Evolutionary conservation across 1,140 invertebrate genomes (phyloP), one percentile per base, ranked within the genome.

Genomic region (Nixonia krombeini): DNA sequence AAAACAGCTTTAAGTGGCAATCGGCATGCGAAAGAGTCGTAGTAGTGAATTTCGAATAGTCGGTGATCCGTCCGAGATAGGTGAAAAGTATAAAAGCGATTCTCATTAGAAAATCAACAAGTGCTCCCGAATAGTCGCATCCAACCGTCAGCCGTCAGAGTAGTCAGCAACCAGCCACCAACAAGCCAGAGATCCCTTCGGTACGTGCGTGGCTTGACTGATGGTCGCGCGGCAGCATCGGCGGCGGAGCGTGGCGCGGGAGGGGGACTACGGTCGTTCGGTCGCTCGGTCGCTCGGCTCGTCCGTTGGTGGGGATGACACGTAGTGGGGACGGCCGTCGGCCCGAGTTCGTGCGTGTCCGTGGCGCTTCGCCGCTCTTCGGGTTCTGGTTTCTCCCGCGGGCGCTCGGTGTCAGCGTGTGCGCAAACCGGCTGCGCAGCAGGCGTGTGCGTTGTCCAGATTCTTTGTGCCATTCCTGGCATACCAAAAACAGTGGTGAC

Each of bases 391-490:
- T 86, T 87, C 84, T 87, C 88, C 89, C 88, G 88, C 87, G 86
- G 83, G 86, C 87, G 86, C 86, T 87, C 87, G 87, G 88, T 80
- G 87, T 88, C 87, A 88, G 88, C 88, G 90, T 88, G 87, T 93
- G 92, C 92, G 92, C 91, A 89, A 87, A 88, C 85, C 86, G 87
- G 88, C 86, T 93, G 92, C 92, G 92, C 92, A 90, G 86, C 89
- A 87, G 89, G 87, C 87, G 89, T 89, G 88, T 92, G 92, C 92
- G 92, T 94, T 93, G 91, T 94, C 91, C 88, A 89, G 92, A 94
- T 94, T 94, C 93, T 94, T 94, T 93, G 92, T 93, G 92, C 91
- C 92, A 94, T 94, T 93, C 93, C 91, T 93, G 88, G 90, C 92
- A 94, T 94, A 93, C 93, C 93, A 93, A 91, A 91, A 91, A 91